Evolutionary conservation across 1,140 invertebrate species (phyloP), one percentile per base, ranked within the genome.

Genomic region (Pseudomyrmex gracilis): DNA sequence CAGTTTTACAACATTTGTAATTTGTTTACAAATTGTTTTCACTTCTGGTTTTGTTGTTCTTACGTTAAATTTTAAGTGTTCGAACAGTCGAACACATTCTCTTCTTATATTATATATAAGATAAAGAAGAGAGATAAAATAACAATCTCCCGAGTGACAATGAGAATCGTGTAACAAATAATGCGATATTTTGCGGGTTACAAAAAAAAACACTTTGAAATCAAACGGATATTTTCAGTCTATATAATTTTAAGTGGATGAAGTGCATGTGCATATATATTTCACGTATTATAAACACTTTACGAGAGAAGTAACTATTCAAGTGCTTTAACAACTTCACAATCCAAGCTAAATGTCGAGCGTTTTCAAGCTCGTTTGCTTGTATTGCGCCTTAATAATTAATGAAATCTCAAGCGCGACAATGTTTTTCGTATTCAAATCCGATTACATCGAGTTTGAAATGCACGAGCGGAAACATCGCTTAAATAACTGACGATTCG

Each of bases 351-450:
- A 78, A 17, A 20, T 68, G 20, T 53, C 47, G 43, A 76, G 43
- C 34, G 17, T 57, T 78, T 34, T 53, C 53, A 78, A 78, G 58
- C 55, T 78, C 64, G 20, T 68, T 78, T 78, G 22, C 15, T 13
- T 67, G 45, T 49, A 43, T 34, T 49, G 24, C 20, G 63, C 13
- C 67, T 78, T 78, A 68, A 78, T 78, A 68, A 22, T 10, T 15
- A 55, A 34, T 34, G 34, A 34, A 34, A 10, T 55, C 47, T 49
- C 47, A 53, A 76, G n/a, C n/a, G 73, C 60, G 60, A 66, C 43
- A 51, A 57, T 68, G 55, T 78, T 78, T 78, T 67, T 43, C 60
- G 22, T 45, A 67, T 77, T 67, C 49, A 67, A 67, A 45, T 77
- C 43, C 66, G 63, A 15, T 66, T 20, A 24, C 51, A 12, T 51